A percentile compares a stretch with the other conserved stretches of the same genome.
These are phyloP conservation scores for Nothoprocta perdicaria DNA, from an alignment of 2,113 vertebrate genomes.

Conservation along the genomic window DNA sequence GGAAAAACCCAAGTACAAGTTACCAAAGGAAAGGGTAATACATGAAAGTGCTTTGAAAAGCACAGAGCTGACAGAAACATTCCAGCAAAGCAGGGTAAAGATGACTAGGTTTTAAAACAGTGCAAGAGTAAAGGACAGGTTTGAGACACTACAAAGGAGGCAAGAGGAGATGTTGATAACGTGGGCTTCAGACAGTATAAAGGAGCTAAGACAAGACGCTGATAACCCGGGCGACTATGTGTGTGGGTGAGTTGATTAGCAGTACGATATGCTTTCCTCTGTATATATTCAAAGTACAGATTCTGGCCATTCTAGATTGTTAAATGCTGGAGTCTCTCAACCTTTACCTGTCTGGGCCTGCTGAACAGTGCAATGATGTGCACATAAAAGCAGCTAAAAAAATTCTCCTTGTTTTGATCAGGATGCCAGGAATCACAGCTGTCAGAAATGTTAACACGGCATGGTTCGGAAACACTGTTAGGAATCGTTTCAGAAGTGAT, in stretches of 20 bases:
- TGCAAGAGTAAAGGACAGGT: background rate
- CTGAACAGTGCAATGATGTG: background rate
- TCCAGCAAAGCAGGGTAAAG: conserved; percentile 14
- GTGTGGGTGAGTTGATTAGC: conserved; percentile 7
- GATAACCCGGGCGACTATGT: conserved; percentile 9
- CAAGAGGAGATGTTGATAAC: conserved; percentile 1
- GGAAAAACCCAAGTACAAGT: background rate
- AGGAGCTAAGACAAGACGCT: background rate
- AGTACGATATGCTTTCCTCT: background rate
- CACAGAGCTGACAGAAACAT: background rate
- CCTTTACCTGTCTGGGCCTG: conserved; percentile 31
- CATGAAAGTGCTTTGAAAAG: background rate
- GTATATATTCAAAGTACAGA: conserved; percentile 34
- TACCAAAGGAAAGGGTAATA: background rate
- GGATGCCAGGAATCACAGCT: conserved; percentile 2
- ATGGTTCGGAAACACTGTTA: background rate
- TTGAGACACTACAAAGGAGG: conserved; percentile 8
- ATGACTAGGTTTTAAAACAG: background rate
- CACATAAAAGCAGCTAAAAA: conserved; percentile 46
- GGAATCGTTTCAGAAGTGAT: background rate
- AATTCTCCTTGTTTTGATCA: background rate
- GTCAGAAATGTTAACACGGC: background rate
- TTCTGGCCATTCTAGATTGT: conserved; percentile 34
- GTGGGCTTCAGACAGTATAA: background rate
- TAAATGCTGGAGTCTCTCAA: conserved; percentile 38